A percentile compares a stretch with the other conserved stretches of the same genome.
Conservation (phyloP, 2,797 vertebrate genomes). For the Caiman crocodilus region DNA sequence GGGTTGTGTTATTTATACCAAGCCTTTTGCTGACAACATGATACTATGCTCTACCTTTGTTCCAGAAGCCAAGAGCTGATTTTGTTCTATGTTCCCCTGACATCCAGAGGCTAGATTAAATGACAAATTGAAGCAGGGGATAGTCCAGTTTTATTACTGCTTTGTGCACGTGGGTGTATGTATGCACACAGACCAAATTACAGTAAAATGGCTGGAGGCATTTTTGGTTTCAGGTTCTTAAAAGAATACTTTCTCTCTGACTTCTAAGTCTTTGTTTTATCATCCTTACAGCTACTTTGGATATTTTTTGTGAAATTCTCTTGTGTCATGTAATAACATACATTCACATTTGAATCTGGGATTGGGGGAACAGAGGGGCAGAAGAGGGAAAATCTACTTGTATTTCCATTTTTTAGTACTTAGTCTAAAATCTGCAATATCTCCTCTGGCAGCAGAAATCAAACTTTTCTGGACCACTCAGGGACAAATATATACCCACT, state of each 20-base stretch:
- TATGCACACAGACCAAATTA: background rate
- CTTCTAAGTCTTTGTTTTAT: background rate
- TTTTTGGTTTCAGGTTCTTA: conserved; percentile 2
- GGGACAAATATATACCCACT: background rate
- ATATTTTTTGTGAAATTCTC: background rate
- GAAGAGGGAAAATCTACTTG: no score
- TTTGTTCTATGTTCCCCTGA: background rate
- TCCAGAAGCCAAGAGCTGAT: background rate
- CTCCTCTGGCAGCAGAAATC: background rate
- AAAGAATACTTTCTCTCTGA: background rate
- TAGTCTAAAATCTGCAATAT: background rate
- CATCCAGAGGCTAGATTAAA: conserved; percentile 31
- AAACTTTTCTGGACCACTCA: background rate
- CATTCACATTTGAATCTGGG: background rate
- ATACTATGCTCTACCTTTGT: background rate
- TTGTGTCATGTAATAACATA: background rate
- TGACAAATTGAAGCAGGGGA: background rate
- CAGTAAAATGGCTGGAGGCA: conserved; percentile 3
- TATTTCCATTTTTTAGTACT: background rate
- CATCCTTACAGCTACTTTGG: background rate
- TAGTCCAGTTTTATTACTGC: conserved; percentile 18
- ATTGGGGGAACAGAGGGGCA: background rate
- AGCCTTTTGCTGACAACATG: background rate
- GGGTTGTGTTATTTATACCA: background rate
- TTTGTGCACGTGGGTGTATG: background rate